Evolutionary conservation across 2,888 invertebrate species (phyloP), one percentile per base, ranked within the genome.

Genomic region (Neuroscelio doddi): DNA sequence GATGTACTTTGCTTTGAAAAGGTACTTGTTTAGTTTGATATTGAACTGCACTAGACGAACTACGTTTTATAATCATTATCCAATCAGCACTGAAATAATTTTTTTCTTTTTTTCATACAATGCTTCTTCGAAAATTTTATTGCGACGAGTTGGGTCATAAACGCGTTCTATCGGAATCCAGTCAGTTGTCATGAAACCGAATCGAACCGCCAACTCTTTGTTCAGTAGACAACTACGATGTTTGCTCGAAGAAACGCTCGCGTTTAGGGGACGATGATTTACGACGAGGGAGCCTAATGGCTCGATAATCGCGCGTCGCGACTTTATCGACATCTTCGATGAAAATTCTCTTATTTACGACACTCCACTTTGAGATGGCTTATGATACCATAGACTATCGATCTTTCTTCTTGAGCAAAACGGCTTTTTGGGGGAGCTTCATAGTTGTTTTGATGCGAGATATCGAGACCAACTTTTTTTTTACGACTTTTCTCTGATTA

Each of bases 321-420:
- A 57, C 49, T 49, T 57, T 57, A 57, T 57, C 57, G 57, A 57
- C 57, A 32, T 56, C 56, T 42, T 44, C 49, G 49, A 44, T 49
- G 49, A 57, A 42, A 47, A 44, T 57, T 57, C 49, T 27, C 42
- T 42, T 34, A 57, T 57, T 57, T 57, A 57, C 57, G 57, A 50
- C 36, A 21, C 47, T 47, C 36, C 49, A 44, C 44, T 57, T 50
- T 29, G 38, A 57, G 21, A 26, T 49, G 29, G 47, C 45, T 36
- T n/a, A 14, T 14, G 32, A 36, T 47, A 36, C 30, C 16, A 17
- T 9, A 5, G 30, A 17, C 45, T 45, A 45, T 30, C 45, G 45
- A 32, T 45, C 30, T 16, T 12, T 14, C 44, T 7, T 3, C 44
- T 15, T 1, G n/a, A 10, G 10, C 10, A 9, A 14, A 44, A 21